These are phyloP conservation scores for Lordiphosa stackelbergi DNA, from an alignment of 1,140 invertebrate genomes.

Conservation along the genomic window DNA sequence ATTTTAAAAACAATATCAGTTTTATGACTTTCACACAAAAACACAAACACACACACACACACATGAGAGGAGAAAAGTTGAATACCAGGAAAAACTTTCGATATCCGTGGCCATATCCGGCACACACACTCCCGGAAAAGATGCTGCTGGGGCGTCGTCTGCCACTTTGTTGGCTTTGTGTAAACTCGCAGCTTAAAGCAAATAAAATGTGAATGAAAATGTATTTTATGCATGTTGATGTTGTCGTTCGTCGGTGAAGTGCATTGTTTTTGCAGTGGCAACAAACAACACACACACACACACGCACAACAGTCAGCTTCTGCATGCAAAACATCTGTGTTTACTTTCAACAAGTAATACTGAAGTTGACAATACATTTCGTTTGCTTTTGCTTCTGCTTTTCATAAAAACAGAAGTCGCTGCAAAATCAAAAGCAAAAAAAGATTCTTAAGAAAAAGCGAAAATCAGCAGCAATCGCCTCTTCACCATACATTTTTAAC, in stretches of 20 bases:
- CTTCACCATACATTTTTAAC: no score
- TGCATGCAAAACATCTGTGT: no score
- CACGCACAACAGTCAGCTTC: conserved; percentile 22
- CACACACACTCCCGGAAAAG: conserved; percentile 5
- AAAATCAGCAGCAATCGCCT: no score
- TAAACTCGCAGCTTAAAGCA: conserved; percentile 70
- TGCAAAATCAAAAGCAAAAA: no score
- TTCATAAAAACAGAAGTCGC: no score
- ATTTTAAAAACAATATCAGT: conserved; percentile 66
- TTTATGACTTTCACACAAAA: conserved; percentile 46
- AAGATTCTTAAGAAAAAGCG: no score
- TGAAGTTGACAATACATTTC: no score
- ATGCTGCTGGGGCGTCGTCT: conserved; percentile 24
- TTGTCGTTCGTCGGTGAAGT: conserved; percentile 41
- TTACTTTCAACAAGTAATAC: no score
- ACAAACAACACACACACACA: conserved; percentile 46
- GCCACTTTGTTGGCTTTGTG: conserved; percentile 69
- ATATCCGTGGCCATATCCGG: conserved; percentile 69
- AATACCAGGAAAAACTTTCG: conserved; percentile 61
- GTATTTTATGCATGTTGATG: conserved; percentile 70
- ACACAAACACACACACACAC: conserved; percentile 3
- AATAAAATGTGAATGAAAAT: conserved; percentile 73
- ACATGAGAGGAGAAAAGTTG: conserved; percentile 2
- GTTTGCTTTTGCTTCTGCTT: no score
- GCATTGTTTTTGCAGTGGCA: conserved; percentile 67